Percentiles rank a stretch among this genome's conserved stretches.
Conservation (phyloP, 2,888 invertebrate genomes). For the Fragum fragum region DNA sequence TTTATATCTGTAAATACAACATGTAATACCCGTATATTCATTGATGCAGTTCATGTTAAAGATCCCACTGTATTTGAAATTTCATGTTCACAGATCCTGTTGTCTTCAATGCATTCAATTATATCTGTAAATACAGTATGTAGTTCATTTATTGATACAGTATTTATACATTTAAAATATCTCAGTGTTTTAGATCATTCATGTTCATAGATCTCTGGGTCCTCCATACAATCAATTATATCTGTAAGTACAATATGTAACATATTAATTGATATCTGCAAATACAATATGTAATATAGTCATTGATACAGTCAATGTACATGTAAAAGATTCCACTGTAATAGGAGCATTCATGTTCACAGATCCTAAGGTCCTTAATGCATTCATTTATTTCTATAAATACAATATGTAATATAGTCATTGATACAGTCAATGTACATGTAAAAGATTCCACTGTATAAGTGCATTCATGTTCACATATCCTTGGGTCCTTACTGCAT, state of each 20-base stretch:
- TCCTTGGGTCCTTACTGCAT: conserved; percentile 27
- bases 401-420: too few relatives aligned
- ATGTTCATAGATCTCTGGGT: background rate
- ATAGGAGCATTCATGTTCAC: conserved; percentile 86
- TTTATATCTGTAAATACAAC: background rate
- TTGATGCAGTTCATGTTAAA: background rate
- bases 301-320: conserved; percentile 64
- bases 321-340: conserved; percentile 86
- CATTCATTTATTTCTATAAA: conserved; percentile 85
- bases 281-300: background rate
- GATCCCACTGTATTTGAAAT: background rate
- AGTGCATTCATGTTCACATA: conserved; percentile 85
- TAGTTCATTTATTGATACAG: background rate
- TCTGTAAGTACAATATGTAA: background rate
- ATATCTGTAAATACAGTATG: background rate
- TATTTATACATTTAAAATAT: background rate
- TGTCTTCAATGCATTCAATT: background rate
- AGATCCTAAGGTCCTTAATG: conserved; percentile 72
- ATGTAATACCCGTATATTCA: conserved; percentile 25
- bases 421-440: too few relatives aligned
- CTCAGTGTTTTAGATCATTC: too few relatives aligned
- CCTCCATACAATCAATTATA: background rate
- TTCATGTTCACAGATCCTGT: background rate
- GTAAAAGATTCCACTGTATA: too few relatives aligned
- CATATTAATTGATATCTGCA: background rate